These are phyloP conservation scores for Entosphenus tridentatus DNA, from an alignment of 2,113 vertebrate species.

Conservation along the genomic window DNA sequence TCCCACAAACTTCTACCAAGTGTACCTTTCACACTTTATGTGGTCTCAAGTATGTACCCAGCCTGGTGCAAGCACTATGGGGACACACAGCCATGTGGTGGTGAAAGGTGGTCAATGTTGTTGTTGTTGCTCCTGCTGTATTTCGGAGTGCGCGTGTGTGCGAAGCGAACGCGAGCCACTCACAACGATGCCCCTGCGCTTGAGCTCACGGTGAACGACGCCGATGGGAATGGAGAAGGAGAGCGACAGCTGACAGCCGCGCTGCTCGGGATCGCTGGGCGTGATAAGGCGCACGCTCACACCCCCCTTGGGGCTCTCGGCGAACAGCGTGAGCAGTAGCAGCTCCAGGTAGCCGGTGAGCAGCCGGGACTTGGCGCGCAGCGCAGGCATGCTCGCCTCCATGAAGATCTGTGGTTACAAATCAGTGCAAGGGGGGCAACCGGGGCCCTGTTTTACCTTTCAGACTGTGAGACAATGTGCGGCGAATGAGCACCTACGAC, in stretches of 20 bases:
- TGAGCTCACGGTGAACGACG: conserved; percentile 38
- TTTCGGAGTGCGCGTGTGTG: too few species aligned
- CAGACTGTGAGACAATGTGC: too few species aligned
- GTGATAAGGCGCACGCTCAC: conserved; percentile 39
- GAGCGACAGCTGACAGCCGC: conserved; percentile 71
- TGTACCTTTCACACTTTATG: too few species aligned
- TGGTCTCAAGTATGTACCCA: too few species aligned
- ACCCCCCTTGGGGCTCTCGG: conserved; percentile 17
- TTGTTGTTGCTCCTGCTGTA: too few species aligned
- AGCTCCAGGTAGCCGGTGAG: conserved; percentile 76
- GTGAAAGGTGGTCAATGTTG: too few species aligned
- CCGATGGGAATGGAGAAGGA: conserved; percentile 40
- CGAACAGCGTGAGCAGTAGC: conserved; percentile 33
- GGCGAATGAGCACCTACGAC: too few species aligned
- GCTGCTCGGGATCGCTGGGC: conserved; percentile 30
- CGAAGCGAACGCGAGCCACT: conserved; percentile 17
- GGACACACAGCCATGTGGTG: too few species aligned
- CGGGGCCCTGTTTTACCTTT: too few species aligned
- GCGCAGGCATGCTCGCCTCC: conserved; percentile 36
- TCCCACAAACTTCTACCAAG: too few species aligned
- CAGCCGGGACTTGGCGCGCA: conserved; percentile 62
- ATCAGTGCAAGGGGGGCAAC: too few species aligned
- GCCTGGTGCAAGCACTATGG: too few species aligned
- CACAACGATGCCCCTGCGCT: conserved; percentile 59
- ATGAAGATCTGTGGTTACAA: conserved; percentile 35